Conservation (phyloP, 92 coral and sea anemone genomes). For the Palythoa grandis region DNA sequence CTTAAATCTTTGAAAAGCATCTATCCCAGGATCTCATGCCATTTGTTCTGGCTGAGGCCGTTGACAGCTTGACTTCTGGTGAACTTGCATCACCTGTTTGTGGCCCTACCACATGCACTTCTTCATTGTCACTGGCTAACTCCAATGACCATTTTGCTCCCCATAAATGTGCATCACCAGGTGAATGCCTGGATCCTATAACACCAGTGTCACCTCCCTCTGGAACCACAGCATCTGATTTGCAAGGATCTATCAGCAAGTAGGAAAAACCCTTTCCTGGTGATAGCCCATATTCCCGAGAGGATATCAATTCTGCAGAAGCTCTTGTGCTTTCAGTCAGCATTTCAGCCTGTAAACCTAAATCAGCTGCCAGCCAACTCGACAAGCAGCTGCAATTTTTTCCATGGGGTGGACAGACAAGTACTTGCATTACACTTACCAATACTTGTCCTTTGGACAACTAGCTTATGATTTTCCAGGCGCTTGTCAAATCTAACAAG, state of each 20-base stretch:
- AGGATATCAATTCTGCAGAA: slow-evolving; percentile 51
- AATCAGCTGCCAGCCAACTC: neutral
- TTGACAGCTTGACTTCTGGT: neutral
- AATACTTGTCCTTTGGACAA: slow-evolving; percentile 69
- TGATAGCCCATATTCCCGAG: slow-evolving; percentile 39
- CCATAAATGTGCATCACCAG: slow-evolving; percentile 21
- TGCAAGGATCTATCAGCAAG: neutral
- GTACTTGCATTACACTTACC: slow-evolving; percentile 48
- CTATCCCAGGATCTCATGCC: slow-evolving; percentile 66
- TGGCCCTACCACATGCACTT: slow-evolving; percentile 33
- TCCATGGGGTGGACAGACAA: slow-evolving; percentile 68
- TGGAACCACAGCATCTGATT: neutral
- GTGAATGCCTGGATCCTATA: neutral
- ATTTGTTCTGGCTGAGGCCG: slow-evolving; percentile 12
- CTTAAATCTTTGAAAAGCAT: slow-evolving; percentile 71
- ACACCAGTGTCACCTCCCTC: slow-evolving; percentile 11
- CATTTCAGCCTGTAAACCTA: neutral
- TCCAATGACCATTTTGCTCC: slow-evolving; percentile 22
- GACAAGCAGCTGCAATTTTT: neutral
- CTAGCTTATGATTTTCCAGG: slow-evolving; percentile 65
- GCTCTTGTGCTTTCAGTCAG: slow-evolving; percentile 42
- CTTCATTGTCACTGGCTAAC: slow-evolving; percentile 2
- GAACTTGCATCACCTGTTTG: no score
- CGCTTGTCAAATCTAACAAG: slow-evolving; percentile 33
- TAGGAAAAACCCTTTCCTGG: neutral